Conservation (phyloP, 2,797 vertebrate genomes). For the Acipenser transmontanus region DNA sequence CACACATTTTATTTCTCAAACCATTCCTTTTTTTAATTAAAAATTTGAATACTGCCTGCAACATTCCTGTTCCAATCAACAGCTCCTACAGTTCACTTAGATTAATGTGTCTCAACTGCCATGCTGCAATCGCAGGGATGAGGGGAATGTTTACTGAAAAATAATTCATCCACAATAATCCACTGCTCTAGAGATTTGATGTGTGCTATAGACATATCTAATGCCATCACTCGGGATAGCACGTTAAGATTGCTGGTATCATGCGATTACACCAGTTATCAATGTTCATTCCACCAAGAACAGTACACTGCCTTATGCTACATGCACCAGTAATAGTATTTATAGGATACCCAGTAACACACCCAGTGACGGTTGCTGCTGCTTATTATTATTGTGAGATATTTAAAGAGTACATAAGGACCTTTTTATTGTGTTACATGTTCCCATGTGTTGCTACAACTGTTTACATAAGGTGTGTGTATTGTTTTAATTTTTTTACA, state of each 20-base stretch:
- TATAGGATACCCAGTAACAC: too few species aligned
- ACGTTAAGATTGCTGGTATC: background rate
- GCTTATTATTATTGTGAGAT: background rate
- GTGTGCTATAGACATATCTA: background rate
- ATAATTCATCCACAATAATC: background rate
- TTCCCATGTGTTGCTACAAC: too few species aligned
- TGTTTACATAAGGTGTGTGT: too few species aligned
- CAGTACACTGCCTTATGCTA: background rate
- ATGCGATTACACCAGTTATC: background rate
- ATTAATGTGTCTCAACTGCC: too few species aligned
- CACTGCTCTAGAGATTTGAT: background rate
- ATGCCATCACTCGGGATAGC: background rate
- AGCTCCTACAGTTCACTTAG: too few species aligned
- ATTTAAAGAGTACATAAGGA: too few species aligned
- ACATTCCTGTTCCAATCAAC: too few species aligned
- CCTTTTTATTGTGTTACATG: too few species aligned
- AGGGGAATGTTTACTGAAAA: background rate
- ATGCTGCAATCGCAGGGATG: background rate
- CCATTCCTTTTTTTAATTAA: too few species aligned
- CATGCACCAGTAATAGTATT: background rate
- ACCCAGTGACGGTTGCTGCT: slow-evolving; percentile 39
- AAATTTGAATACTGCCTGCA: too few species aligned
- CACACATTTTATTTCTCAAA: too few species aligned
- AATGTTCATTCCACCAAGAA: background rate
- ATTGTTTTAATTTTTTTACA: too few species aligned